Percentiles rank a stretch among this genome's conserved stretches.
Evolutionary conservation across 1,140 invertebrate species (phyloP).

Genomic region (Drosophila lacteicornis): DNA sequence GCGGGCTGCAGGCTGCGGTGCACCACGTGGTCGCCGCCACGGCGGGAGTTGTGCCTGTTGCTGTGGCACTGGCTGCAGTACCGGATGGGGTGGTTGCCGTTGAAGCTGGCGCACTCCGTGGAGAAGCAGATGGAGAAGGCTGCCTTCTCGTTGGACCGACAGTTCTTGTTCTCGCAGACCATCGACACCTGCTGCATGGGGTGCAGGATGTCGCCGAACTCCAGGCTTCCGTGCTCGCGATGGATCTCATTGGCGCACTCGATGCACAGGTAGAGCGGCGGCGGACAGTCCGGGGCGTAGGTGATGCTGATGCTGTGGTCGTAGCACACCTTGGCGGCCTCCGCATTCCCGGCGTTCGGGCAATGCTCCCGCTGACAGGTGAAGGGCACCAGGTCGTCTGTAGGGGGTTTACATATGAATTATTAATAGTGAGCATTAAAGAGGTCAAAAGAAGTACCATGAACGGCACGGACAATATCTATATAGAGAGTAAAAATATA

Average conservation of each 20-base stretch:
- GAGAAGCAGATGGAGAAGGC: conserved; percentile 98
- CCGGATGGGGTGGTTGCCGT: conserved; percentile 97
- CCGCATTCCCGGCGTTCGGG: conserved; percentile 92
- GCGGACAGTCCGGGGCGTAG: conserved; percentile 93
- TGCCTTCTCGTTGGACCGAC: conserved; percentile 95
- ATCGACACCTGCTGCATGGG: conserved; percentile 97
- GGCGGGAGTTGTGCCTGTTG: conserved; percentile 93
- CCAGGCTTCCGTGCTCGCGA: conserved; percentile 92
- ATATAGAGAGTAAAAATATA: no score
- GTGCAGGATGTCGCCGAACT: conserved; percentile 96
- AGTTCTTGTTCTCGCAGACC: conserved; percentile 99
- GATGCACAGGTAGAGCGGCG: conserved; percentile 97
- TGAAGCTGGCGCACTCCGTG: conserved; percentile 97
- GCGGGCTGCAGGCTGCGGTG: conserved; percentile 94
- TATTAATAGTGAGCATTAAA: no score
- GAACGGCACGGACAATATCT: no score
- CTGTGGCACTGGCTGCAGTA: conserved; percentile 97
- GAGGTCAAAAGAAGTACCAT: no score
- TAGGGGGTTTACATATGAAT: conserved; percentile 22
- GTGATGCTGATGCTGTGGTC: conserved; percentile 94
- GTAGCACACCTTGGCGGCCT: conserved; percentile 96
- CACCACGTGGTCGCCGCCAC: conserved; percentile 95
- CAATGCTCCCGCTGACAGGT: conserved; percentile 94
- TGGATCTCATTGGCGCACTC: conserved; percentile 97
- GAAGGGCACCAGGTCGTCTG: conserved; percentile 90